Evolutionary conservation across 2,888 invertebrate genomes (phyloP), one percentile per base, ranked within the genome.

Genomic region (Petrolisthes manimaculis): DNA sequence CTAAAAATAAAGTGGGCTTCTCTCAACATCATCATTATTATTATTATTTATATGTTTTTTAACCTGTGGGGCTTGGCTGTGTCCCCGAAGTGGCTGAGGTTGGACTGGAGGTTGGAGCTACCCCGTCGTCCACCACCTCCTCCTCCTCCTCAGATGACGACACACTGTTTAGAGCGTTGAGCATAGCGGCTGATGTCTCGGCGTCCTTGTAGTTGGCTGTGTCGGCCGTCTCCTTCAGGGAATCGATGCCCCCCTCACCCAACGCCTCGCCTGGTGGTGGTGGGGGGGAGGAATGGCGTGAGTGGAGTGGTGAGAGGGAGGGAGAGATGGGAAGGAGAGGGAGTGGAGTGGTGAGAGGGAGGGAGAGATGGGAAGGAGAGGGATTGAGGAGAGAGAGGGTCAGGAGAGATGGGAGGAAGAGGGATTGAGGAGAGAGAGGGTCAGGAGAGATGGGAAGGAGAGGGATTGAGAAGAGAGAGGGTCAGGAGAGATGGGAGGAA

Each of bases 191-290:
- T 21, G 61, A 21, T 37, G 88, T 85, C 9, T 82, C 83, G 3
- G 91, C 89, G 74, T 91, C 89, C 1, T 61, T 83, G 83, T 88
- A 53, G 54, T 91, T 84, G 2, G 83, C 86, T 4, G 24, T 24
- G 24, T 37, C 37, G 78, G 90, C 71, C 71, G 89, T 83, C 8
- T 78, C 55, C 3, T 12, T 54, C 67, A 89, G 86, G 0, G 85
- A 56, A 6, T 88, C 89, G 5, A 84, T 56, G 6, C 51, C 56
- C 0, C 81, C 14, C 1, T 75, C 51, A 1, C 75, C 69, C 56
- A 84, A 86, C 14, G 84, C 12, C 1, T 21, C 67, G 54, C 79
- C 91, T 91, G 84, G 3, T 5, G 69, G 18, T 8, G 21, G 12
- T 8, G 51, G 75, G 37, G 74, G 8, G 18, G 12, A 21, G 4